A percentile compares a stretch with the other conserved stretches of the same genome.
Conservation (phyloP, 2,888 invertebrate genomes). For the Orthosia gothica region DNA sequence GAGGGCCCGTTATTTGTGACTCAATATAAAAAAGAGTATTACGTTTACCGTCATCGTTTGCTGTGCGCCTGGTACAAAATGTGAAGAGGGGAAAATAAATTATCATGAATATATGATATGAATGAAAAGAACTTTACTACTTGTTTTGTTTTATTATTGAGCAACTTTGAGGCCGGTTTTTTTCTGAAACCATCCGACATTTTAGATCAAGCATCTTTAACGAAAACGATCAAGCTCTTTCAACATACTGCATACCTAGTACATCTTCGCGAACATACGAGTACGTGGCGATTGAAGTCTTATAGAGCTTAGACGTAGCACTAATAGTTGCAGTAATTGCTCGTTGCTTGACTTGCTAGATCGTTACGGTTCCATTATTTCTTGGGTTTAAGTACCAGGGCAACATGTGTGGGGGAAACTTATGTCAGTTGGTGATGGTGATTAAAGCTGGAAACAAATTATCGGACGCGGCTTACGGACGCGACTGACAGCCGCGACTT, state of each 20-base stretch:
- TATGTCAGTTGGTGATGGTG: background rate
- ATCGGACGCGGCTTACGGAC: no score
- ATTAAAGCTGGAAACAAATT: no score
- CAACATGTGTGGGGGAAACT: slow-evolving; percentile 10
- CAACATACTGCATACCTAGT: background rate
- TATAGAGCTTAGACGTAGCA: slow-evolving; percentile 52
- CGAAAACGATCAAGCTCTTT: background rate
- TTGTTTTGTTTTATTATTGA: background rate
- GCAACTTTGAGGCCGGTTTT: no score
- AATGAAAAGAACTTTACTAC: background rate
- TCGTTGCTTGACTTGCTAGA: slow-evolving; percentile 40
- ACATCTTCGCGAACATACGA: slow-evolving; percentile 21
- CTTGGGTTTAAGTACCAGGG: slow-evolving; percentile 26
- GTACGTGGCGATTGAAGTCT: slow-evolving; percentile 49
- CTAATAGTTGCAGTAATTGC: slow-evolving; percentile 58
- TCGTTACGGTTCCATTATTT: slow-evolving; percentile 31
- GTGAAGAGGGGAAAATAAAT: slow-evolving; percentile 8
- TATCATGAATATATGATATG: background rate
- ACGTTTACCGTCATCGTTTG: slow-evolving; percentile 45
- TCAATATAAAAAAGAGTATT: slow-evolving; percentile 53
- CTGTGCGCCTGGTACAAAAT: slow-evolving; percentile 42
- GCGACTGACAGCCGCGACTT: no score
- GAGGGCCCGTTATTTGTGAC: slow-evolving; percentile 55
- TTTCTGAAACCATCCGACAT: background rate
- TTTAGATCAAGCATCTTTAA: background rate